Percentiles rank a stretch among this genome's conserved stretches.
phyloP scores from a whole-genome alignment of 2,888 invertebrate species.

The Protonemura montana region DNA sequence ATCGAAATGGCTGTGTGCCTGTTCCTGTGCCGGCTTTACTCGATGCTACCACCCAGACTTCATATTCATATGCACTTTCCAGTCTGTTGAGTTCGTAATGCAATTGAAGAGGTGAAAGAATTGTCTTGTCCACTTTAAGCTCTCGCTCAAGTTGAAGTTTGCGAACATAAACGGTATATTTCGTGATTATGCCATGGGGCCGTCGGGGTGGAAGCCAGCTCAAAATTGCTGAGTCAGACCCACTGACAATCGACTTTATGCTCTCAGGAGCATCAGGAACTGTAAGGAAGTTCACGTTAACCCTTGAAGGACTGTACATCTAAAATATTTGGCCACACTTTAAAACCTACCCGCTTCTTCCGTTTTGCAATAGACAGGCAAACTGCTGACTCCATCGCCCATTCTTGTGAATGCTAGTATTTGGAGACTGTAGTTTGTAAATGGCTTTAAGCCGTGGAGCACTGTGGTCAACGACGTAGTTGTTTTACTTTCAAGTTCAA shows the following conservation, averaged over 20 bases:
- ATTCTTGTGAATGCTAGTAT: constrained; percentile 69
- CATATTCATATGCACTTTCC: constrained; percentile 64
- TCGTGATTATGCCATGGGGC: constrained; percentile 69
- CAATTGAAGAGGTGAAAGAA: constrained; percentile 48
- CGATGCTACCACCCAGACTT: constrained; percentile 69
- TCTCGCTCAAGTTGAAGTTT: constrained; percentile 65
- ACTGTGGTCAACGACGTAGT: constrained; percentile 65
- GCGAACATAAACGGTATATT: constrained; percentile 69
- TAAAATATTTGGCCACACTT: not conserved
- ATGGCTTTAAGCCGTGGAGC: constrained; percentile 66
- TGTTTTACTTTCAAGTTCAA: constrained; percentile 61
- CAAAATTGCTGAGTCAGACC: constrained; percentile 67
- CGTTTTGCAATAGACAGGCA: constrained; percentile 65
- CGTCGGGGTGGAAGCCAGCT: constrained; percentile 71
- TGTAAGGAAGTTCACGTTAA: constrained; percentile 51
- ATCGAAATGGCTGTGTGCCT: constrained; percentile 65
- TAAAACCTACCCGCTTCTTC: constrained; percentile 64
- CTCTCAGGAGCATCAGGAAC: constrained; percentile 69
- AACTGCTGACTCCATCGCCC: constrained; percentile 68
- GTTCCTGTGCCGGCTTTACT: constrained; percentile 69
- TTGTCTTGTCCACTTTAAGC: constrained; percentile 53
- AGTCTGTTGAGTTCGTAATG: constrained; percentile 65
- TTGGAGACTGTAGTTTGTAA: constrained; percentile 71
- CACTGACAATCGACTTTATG: constrained; percentile 68
- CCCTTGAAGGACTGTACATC: not conserved